Evolutionary conservation across 2,113 vertebrate species (phyloP).

Genomic region (Toxotes chatareus): DNA sequence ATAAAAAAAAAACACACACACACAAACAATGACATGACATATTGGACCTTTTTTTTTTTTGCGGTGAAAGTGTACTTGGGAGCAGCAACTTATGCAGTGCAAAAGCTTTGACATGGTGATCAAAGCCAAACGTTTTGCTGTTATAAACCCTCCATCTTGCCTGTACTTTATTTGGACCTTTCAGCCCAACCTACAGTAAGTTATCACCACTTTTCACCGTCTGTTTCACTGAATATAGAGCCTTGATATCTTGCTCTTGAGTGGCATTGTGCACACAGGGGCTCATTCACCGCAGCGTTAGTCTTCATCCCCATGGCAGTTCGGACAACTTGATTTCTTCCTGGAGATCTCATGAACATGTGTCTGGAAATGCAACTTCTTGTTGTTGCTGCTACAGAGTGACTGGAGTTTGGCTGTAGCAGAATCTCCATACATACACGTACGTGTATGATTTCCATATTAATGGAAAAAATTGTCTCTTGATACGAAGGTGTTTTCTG

Average conservation of each 20-base stretch:
- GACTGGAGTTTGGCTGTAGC: not conserved
- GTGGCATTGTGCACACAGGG: constrained; percentile 1
- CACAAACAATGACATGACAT: constrained; percentile 9
- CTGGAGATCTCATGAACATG: constrained; percentile 12
- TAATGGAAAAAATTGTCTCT: constrained; percentile 27
- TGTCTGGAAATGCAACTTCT: not conserved
- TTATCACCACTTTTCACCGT: not conserved
- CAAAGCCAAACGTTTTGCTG: not conserved
- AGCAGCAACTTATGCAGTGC: not conserved
- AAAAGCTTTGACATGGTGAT: not conserved
- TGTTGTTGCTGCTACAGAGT: not conserved
- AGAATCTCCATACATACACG: constrained; percentile 7
- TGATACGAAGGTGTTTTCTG: constrained; percentile 22
- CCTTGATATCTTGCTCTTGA: constrained; percentile 23
- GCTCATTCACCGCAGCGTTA: not conserved
- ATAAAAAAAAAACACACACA: not conserved
- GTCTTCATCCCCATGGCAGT: constrained; percentile 37
- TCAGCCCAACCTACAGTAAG: not conserved
- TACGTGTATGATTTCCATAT: constrained; percentile 44
- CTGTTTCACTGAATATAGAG: not conserved
- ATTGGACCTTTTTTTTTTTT: not conserved
- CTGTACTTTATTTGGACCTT: not conserved
- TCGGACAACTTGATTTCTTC: constrained; percentile 44
- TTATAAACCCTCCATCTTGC: not conserved
- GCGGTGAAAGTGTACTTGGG: not conserved